Evolutionary conservation across 2,797 vertebrate species (phyloP), one percentile per base, ranked within the genome.

Genomic region (Poeciliopsis gracilis): DNA sequence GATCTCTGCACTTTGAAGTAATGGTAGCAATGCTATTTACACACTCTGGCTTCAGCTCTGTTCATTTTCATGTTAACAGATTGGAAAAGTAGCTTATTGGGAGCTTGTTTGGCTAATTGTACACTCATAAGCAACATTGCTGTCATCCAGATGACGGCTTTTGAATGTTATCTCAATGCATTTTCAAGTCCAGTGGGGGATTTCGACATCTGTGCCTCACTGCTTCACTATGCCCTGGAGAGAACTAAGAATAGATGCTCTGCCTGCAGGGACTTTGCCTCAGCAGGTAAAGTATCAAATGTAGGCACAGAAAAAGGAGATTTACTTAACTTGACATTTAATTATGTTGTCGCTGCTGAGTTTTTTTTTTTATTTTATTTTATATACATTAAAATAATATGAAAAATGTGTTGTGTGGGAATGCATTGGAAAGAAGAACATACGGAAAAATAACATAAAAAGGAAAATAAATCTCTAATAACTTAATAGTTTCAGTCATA

Each of bases 161-260:
- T 41, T 83, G 55, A 76, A 71, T 66, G 86, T 74, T 82, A 85
- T 89, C 89, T 84, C 45, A 9, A 84, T 85, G 85, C 78, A 84
- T 73, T 69, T 80, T 77, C 76, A 81, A 88, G 91, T 91, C 92
- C 89, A 71, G 80, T 45, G 91, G 92, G 93, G 90, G 75, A 89
- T 87, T 76, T 75, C 82, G 92, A 91, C 93, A 93, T 91, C 92
- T 94, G 93, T 85, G 90, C 90, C 84, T 88, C 63, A 15, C 84
- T 83, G 71, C 77, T 75, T 78, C 70, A 5, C 74, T 85, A 77
- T 74, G 57, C 92, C 89, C 91, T 74, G 75, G 91, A 93, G 91
- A 86, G 30, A 76, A 76, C 87, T 89, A 78, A 45, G 81, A 92
- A 92, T 92, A 94, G 89, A 92, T 84, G 79, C 46, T 82, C 80